Percentiles rank a stretch among this genome's conserved stretches.
Conservation (phyloP, 2,113 vertebrate species). For the Alosa alosa region DNA sequence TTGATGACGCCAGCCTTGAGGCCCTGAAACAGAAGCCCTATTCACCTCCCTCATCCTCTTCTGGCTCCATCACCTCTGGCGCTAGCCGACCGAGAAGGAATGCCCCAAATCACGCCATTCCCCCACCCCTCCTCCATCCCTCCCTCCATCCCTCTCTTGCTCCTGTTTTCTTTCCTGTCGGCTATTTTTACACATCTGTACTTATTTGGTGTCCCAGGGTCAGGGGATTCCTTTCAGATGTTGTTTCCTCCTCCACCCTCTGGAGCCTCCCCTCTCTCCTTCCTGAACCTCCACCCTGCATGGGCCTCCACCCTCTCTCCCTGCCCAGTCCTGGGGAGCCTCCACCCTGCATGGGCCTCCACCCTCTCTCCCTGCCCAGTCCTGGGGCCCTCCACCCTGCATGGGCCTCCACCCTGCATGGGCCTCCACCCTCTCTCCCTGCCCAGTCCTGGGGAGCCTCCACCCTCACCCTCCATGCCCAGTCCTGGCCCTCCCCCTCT, state of each 20-base stretch:
- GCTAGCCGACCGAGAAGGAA: not conserved
- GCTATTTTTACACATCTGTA: not conserved
- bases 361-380: not conserved
- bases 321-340: not conserved
- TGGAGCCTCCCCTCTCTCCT: no score
- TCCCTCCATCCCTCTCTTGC: not conserved
- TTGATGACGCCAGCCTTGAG: not conserved
- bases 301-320: not conserved
- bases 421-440: not conserved
- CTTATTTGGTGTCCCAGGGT: constrained; percentile 11
- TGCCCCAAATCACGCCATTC: not conserved
- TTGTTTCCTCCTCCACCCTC: not conserved
- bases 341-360: not conserved
- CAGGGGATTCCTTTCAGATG: no score
- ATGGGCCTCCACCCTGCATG: not conserved
- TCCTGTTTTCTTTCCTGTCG: not conserved
- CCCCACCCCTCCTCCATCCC: not conserved
- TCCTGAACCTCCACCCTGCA: not conserved
- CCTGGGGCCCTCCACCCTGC: not conserved
- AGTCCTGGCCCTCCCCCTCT: no score
- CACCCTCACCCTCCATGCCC: no score
- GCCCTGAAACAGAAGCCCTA: not conserved
- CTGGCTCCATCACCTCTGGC: not conserved
- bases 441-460: not conserved
- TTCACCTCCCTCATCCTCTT: not conserved